Percentiles rank a stretch among this genome's conserved stretches.
These are phyloP conservation scores for Channa striata DNA, from an alignment of 2,797 vertebrate genomes.

Conservation along the genomic window DNA sequence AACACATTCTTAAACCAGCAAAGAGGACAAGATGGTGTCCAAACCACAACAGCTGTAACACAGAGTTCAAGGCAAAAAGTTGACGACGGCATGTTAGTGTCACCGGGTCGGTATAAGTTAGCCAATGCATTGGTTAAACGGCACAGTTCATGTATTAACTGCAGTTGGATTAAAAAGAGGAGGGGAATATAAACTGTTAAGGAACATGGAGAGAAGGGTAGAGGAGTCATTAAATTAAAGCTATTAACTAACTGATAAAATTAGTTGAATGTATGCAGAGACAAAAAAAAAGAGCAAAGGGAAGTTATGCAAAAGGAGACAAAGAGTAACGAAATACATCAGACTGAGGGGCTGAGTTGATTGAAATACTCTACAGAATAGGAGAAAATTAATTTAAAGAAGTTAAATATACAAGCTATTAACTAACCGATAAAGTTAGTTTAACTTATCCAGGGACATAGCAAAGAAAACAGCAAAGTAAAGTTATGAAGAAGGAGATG, in stretches of 20 bases:
- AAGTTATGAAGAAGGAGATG: slow-evolving; percentile 28
- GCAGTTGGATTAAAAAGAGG: neutral
- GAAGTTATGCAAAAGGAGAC: slow-evolving; percentile 30
- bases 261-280: slow-evolving; percentile 13
- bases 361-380: no score
- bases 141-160: no score
- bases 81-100: slow-evolving; percentile 72
- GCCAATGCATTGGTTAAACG: slow-evolving; percentile 36
- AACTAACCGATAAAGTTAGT: slow-evolving; percentile 9
- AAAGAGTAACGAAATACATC: slow-evolving; percentile 38
- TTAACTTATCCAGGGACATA: slow-evolving; percentile 5
- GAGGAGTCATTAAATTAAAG: neutral
- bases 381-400: no score
- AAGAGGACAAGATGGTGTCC: slow-evolving; percentile 54
- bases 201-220: neutral
- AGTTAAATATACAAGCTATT: neutral
- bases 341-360: slow-evolving; percentile 23
- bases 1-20: slow-evolving; percentile 50
- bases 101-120: slow-evolving; percentile 62
- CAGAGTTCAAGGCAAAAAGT: slow-evolving; percentile 63
- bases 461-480: slow-evolving; percentile 17
- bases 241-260: neutral
- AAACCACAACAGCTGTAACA: slow-evolving; percentile 44
- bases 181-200: slow-evolving; percentile 7
- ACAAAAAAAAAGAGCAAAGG: slow-evolving; percentile 27